Percentiles rank a stretch among this genome's conserved stretches.
Evolutionary conservation across 2,888 invertebrate species (phyloP).

Genomic region (Drosophila pegasa): DNA sequence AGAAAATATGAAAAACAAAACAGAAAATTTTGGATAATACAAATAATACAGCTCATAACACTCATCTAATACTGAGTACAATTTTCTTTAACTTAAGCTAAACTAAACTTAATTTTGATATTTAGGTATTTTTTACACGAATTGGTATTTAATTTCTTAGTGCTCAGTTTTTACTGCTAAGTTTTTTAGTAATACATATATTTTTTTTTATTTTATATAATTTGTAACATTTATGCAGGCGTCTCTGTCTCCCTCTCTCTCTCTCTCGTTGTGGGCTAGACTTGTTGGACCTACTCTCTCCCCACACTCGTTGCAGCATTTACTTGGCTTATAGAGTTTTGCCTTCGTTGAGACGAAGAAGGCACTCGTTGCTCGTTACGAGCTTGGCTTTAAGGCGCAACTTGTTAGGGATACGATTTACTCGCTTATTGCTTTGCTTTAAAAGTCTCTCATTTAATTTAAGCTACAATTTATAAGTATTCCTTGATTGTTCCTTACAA

Average conservation of each 20-base stretch:
- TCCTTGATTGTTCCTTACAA: background rate
- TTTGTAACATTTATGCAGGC: constrained; percentile 33
- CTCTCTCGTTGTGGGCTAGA: constrained; percentile 28
- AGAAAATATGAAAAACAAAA: background rate
- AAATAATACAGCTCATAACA: constrained; percentile 37
- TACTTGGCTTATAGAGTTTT: background rate
- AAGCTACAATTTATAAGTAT: background rate
- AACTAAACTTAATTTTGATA: constrained; percentile 47
- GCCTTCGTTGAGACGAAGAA: background rate
- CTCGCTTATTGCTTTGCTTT: background rate
- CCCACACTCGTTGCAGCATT: background rate
- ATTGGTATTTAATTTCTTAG: constrained; percentile 65
- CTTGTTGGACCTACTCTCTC: constrained; percentile 1
- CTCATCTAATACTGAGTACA: constrained; percentile 28
- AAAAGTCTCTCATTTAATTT: background rate
- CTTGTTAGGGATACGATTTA: background rate
- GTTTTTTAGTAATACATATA: constrained; percentile 64
- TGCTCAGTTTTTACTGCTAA: constrained; percentile 51
- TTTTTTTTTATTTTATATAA: constrained; percentile 9
- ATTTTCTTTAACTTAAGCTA: constrained; percentile 55
- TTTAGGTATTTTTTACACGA: constrained; percentile 55
- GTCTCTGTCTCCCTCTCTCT: constrained; percentile 15
- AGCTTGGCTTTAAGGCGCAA: background rate
- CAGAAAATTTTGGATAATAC: constrained; percentile 3
- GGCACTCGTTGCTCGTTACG: background rate